Evolutionary conservation across 2,888 invertebrate species (phyloP), one percentile per base, ranked within the genome.

Genomic region (Tenthredo amoena): DNA sequence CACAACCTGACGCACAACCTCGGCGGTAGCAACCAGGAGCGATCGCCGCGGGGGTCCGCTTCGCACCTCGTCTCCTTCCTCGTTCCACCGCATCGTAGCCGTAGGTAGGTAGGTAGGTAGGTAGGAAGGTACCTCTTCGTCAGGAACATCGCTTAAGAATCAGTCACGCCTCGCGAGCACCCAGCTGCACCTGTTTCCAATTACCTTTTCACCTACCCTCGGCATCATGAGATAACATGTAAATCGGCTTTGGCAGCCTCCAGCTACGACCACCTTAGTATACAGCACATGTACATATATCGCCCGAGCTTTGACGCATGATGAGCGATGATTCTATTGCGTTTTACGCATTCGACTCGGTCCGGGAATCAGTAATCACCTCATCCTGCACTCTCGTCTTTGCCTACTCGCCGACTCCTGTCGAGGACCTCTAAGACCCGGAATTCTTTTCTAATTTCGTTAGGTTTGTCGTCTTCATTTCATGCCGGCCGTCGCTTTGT

Each of bases 101-200:
- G 43, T 21, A 31, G 40, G 58, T 58, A 37, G 58, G 26, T 62
- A 62, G 62, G 62, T 2, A 21, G 62, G 62, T 62, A 58, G 55
- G 43, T 40, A 43, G 34, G 58, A 7, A 37, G 58, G 74, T 34
- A 26, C 65, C 15, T 62, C 58, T 43, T 47, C 47, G 58, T 83
- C 83, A 26, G 71, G 47, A 68, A 50, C 68, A 65, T 43, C 83
- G 83, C 83, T 83, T 71, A 47, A 43, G 83, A 83, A 83, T 83
- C 83, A 71, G 83, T 83, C 83, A 83, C 83, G 83, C 43, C 68
- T 83, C 31, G 83, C 65, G 72, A 82, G 50, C 83, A 50, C 83
- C 34, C 62, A 40, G 83, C 34, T 31, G 58, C 84, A 85, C 85
- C 85, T 85, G 84, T 85, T 85, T 83, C 84, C 85, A 84, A 85